phyloP scores from a whole-genome alignment of 2,113 vertebrate species.

The Tragelaphus buxtoni region DNA sequence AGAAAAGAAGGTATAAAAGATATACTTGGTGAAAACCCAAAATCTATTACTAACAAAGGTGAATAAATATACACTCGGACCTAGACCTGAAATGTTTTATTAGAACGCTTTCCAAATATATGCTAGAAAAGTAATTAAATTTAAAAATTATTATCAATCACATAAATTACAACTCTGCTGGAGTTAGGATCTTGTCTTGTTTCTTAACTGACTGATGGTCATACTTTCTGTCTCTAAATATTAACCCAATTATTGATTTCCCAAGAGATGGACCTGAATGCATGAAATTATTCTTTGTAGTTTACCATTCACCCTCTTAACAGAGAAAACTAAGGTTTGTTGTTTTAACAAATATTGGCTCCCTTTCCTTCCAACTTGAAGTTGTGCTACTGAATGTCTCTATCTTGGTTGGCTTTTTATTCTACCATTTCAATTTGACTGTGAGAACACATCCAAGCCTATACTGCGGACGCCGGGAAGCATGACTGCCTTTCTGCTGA shows the following conservation, averaged over 20 bases:
- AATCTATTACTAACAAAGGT: not conserved
- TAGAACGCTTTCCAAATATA: constrained; percentile 14
- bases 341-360: not conserved
- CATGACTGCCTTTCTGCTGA: not conserved
- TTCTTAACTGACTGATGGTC: not conserved
- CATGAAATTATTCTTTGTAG: not conserved
- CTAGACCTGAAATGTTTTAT: constrained; percentile 7
- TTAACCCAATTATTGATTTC: not conserved
- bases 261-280: not conserved
- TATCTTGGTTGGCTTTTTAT: not conserved
- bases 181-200: not conserved
- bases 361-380: not conserved
- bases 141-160: constrained; percentile 15
- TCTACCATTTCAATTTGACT: not conserved
- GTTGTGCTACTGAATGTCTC: not conserved
- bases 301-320: not conserved
- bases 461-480: not conserved
- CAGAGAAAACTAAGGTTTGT: not conserved
- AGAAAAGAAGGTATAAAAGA: not conserved
- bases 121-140: not conserved
- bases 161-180: not conserved
- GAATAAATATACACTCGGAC: not conserved
- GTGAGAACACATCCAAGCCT: not conserved
- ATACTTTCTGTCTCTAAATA: constrained; percentile 24
- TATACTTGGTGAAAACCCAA: not conserved